phyloP scores from a whole-genome alignment of 2,113 vertebrate genomes.

The Chloropsis hardwickii region DNA sequence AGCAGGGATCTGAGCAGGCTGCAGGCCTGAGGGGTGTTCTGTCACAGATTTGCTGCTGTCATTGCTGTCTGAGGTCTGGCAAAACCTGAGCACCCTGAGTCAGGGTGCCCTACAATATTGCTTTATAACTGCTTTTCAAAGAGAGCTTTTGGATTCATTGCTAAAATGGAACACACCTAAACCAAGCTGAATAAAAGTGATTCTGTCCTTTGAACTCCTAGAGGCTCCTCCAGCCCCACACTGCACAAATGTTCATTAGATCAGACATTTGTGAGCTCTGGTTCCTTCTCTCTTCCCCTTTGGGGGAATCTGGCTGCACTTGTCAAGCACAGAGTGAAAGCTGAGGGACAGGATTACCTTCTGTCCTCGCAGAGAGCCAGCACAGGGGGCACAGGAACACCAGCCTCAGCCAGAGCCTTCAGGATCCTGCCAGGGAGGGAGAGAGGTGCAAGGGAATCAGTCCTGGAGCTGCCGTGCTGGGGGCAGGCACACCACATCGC shows the following conservation, averaged over 20 bases:
- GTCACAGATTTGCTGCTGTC: neutral
- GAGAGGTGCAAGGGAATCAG: neutral
- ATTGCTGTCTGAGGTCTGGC: neutral
- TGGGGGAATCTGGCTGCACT: neutral
- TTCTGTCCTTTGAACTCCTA: neutral
- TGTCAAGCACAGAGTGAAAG: neutral
- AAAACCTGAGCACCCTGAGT: neutral
- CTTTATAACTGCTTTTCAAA: neutral
- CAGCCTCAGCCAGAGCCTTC: constrained; percentile 73
- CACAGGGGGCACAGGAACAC: constrained; percentile 77
- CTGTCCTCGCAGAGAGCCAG: constrained; percentile 76
- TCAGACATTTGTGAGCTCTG: neutral
- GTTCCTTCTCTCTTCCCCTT: neutral
- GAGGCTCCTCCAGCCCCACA: neutral
- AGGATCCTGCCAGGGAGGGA: constrained; percentile 68
- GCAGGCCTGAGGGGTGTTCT: neutral
- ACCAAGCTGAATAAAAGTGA: neutral
- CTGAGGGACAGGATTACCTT: constrained; percentile 66
- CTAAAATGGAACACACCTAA: neutral
- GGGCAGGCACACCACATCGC: neutral
- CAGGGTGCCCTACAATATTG: neutral
- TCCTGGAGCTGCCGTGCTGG: neutral
- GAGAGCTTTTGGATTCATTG: neutral
- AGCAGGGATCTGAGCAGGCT: neutral
- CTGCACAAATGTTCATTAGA: neutral